Percentiles rank a stretch among this genome's conserved stretches.
Evolutionary conservation across 2,113 vertebrate genomes (phyloP).

Genomic region (Odontesthes bonariensis): DNA sequence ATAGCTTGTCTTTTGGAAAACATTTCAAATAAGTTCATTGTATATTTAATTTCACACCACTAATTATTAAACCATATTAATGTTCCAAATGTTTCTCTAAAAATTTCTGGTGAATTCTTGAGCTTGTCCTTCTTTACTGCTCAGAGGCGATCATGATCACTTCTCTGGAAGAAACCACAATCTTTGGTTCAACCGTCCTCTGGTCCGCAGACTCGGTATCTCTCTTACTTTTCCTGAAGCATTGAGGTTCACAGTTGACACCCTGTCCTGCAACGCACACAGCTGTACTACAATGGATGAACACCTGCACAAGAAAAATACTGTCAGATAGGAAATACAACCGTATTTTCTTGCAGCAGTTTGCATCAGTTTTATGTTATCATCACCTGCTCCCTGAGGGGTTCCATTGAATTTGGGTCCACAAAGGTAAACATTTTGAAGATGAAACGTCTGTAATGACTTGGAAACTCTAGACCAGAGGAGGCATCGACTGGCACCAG

Average conservation of each 20-base stretch:
- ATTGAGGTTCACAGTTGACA: constrained; percentile 53
- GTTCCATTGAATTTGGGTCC: constrained; percentile 8
- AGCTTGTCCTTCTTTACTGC: neutral
- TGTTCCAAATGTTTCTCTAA: neutral
- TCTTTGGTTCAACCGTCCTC: constrained; percentile 1
- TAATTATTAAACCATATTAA: neutral
- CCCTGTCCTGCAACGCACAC: constrained; percentile 38
- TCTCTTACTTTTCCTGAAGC: constrained; percentile 61
- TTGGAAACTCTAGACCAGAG: constrained; percentile 29
- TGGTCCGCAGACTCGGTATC: neutral
- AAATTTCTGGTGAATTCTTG: constrained; percentile 12
- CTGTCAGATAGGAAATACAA: neutral
- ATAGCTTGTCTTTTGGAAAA: neutral
- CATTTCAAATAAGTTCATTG: constrained; percentile 37
- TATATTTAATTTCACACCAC: constrained; percentile 1
- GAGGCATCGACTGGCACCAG: constrained; percentile 29
- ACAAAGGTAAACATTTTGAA: constrained; percentile 65
- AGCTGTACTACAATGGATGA: constrained; percentile 72
- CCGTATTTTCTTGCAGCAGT: neutral
- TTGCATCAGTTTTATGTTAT: neutral
- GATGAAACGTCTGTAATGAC: constrained; percentile 57
- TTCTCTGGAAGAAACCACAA: constrained; percentile 59
- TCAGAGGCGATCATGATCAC: constrained; percentile 14
- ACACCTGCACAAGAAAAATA: constrained; percentile 52
- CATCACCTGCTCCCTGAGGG: constrained; percentile 43